Percentiles rank a stretch among this genome's conserved stretches.
These are phyloP conservation scores for Hypsopygia costalis DNA, from an alignment of 2,888 invertebrate genomes.

Conservation along the genomic window DNA sequence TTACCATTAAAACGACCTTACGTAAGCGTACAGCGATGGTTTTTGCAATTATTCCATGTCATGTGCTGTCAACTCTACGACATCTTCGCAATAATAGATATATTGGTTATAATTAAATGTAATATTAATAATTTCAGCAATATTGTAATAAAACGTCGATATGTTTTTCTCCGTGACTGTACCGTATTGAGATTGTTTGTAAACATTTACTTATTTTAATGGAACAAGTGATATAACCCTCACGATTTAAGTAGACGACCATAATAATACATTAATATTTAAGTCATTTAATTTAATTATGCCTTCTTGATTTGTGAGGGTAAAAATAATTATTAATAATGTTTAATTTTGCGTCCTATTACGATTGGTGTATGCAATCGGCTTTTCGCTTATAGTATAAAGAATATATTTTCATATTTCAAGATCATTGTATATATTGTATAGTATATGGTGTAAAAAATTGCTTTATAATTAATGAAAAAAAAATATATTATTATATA, in stretches of 20 bases:
- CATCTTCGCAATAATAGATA: no score
- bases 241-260: constrained; percentile 1
- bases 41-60: no score
- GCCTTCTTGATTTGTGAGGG: constrained; percentile 4
- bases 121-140: no score
- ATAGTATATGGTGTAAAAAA: constrained; percentile 60
- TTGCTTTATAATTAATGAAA: constrained; percentile 38
- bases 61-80: no score
- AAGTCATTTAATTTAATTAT: background rate
- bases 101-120: no score
- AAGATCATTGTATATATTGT: constrained; percentile 59
- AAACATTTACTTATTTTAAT: background rate
- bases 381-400: constrained; percentile 28
- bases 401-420: constrained; percentile 58
- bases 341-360: constrained; percentile 24
- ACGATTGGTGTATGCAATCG: constrained; percentile 24
- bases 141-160: no score
- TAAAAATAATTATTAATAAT: background rate
- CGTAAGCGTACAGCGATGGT: no score
- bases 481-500: constrained; percentile 25
- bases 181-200: no score
- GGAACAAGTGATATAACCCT: constrained; percentile 3
- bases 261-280: background rate
- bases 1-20: no score
- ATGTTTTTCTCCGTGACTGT: no score